Percentiles rank a stretch among this genome's conserved stretches.
phyloP scores from a whole-genome alignment of 2,888 invertebrate genomes.

The Apodemia zela region DNA sequence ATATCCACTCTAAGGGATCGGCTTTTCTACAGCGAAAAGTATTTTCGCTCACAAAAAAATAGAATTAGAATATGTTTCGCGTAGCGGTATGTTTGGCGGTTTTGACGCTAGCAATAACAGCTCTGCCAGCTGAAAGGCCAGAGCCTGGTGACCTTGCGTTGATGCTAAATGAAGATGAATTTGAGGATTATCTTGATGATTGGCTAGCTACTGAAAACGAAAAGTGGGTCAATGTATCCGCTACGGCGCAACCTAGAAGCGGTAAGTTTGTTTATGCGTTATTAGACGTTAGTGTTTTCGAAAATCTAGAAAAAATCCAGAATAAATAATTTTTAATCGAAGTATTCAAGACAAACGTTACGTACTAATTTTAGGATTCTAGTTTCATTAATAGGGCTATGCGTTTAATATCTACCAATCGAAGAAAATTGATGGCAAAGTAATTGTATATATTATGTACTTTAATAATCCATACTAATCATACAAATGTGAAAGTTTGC shows the following conservation, averaged over 20 bases:
- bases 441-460: no score
- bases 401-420: no score
- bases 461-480: no score
- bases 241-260: conserved; percentile 36
- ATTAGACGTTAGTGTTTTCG: no score
- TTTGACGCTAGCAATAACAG: conserved; percentile 38
- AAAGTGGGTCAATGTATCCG: conserved; percentile 43
- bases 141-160: conserved; percentile 59
- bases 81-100: conserved; percentile 35
- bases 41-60: not conserved
- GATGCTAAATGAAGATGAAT: conserved; percentile 63
- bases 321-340: no score
- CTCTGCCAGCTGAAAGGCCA: conserved; percentile 41
- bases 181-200: conserved; percentile 66
- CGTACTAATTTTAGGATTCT: no score
- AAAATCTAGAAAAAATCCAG: no score
- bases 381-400: no score
- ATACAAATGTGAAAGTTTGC: no score
- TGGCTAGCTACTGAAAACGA: conserved; percentile 57
- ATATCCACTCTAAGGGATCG: not conserved
- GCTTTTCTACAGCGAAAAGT: not conserved
- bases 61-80: conserved; percentile 27
- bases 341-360: no score
- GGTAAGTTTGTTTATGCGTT: conserved; percentile 40
- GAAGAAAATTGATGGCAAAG: no score